These are phyloP conservation scores for Gobiocypris rarus DNA, from an alignment of 2,113 vertebrate genomes.

Conservation along the genomic window DNA sequence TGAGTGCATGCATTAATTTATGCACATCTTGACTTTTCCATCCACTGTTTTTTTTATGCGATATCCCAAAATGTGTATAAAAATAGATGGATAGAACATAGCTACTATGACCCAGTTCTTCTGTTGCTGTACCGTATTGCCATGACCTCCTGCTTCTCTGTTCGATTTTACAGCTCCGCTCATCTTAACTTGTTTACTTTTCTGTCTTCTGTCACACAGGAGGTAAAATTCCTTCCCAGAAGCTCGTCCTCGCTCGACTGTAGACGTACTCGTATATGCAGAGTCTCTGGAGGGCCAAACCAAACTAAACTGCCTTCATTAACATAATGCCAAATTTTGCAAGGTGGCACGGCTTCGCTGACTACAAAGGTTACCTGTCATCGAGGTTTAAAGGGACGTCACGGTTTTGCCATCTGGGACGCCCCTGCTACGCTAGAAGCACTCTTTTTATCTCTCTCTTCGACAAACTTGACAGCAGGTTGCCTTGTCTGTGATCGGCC, in stretches of 20 bases:
- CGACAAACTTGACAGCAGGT: slow-evolving; percentile 52
- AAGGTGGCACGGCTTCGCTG: slow-evolving; percentile 14
- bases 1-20: too few species aligned
- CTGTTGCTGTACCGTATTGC: not conserved
- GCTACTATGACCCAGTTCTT: slow-evolving; percentile 30
- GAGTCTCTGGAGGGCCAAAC: not conserved
- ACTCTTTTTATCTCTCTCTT: slow-evolving; percentile 35
- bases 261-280: slow-evolving; percentile 49
- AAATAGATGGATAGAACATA: too few species aligned
- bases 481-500: not conserved
- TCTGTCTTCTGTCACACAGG: slow-evolving; percentile 62
- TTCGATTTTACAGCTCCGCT: not conserved
- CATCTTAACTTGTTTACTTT: slow-evolving; percentile 23
- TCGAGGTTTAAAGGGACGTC: slow-evolving; percentile 58
- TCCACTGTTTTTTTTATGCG: too few species aligned
- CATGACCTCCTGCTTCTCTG: not conserved
- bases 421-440: not conserved
- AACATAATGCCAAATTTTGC: slow-evolving; percentile 27
- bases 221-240: slow-evolving; percentile 73
- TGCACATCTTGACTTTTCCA: too few species aligned
- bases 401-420: slow-evolving; percentile 57
- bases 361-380: slow-evolving; percentile 50
- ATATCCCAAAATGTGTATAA: too few species aligned
- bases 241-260: slow-evolving; percentile 68
- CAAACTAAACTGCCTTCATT: slow-evolving; percentile 47